Percentiles rank a stretch among this genome's conserved stretches.
Evolutionary conservation across 2,113 vertebrate genomes (phyloP).

Genomic region (Rhea americana): DNA sequence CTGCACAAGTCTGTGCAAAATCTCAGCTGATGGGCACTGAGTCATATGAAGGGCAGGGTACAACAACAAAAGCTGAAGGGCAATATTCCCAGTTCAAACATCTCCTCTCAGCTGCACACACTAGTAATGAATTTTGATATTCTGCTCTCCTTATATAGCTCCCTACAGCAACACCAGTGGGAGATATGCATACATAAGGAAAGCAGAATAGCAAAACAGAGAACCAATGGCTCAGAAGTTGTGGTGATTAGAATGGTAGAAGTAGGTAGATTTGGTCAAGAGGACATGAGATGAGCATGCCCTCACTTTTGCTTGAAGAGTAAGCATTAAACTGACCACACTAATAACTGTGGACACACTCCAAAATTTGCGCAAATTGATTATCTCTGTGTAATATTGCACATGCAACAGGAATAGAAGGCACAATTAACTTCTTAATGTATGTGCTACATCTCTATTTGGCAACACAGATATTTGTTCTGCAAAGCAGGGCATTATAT

Average conservation of each 20-base stretch:
- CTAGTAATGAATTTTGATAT: conserved; percentile 26
- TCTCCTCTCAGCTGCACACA: not conserved
- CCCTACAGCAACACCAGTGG: conserved; percentile 20
- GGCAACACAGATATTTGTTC: not conserved
- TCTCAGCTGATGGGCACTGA: not conserved
- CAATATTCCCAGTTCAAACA: conserved; percentile 27
- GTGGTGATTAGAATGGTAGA: not conserved
- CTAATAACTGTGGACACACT: not conserved
- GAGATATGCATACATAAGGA: not conserved
- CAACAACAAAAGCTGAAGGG: conserved; percentile 29
- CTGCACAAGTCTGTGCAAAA: not conserved
- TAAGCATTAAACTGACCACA: not conserved
- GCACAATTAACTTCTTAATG: not conserved
- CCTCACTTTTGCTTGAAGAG: not conserved
- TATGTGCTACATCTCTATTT: not conserved
- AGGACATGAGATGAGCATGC: not conserved
- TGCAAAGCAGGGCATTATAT: not conserved
- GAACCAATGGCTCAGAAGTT: not conserved
- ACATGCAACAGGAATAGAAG: not conserved
- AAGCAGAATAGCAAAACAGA: not conserved
- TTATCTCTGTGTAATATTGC: not conserved
- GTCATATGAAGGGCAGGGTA: not conserved
- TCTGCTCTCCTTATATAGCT: conserved; percentile 27
- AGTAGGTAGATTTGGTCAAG: not conserved
- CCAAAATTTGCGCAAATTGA: not conserved